Evolutionary conservation across 2,113 vertebrate genomes (phyloP).

Genomic region (Xenopus tropicalis): UCB_Xtro_10.0 CM004447.2:107804501-107805000

Average conservation of each 20-base stretch:
- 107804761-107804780: slow-evolving; percentile 20
- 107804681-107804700: slow-evolving; percentile 34
- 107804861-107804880: background rate
- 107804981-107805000: background rate
- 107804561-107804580: too few species aligned
- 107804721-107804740: slow-evolving; percentile 41
- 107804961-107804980: background rate
- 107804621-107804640: slow-evolving; percentile 34
- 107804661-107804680: slow-evolving; percentile 25
- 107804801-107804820: slow-evolving; percentile 28
- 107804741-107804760: slow-evolving; percentile 27
- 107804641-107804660: slow-evolving; percentile 45
- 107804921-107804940: background rate
- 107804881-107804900: slow-evolving; percentile 4
- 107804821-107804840: slow-evolving; percentile 4
- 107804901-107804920: background rate
- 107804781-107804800: slow-evolving; percentile 26
- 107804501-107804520: too few species aligned
- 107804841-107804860: slow-evolving; percentile 2
- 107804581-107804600: too few species aligned
- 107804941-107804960: background rate
- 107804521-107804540: too few species aligned
- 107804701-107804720: slow-evolving; percentile 31
- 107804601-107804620: slow-evolving; percentile 1
- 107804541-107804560: too few species aligned